These are phyloP conservation scores for Aphelenchoides avenae DNA, from an alignment of 1,140 invertebrate genomes.

Conservation along the genomic window DNA sequence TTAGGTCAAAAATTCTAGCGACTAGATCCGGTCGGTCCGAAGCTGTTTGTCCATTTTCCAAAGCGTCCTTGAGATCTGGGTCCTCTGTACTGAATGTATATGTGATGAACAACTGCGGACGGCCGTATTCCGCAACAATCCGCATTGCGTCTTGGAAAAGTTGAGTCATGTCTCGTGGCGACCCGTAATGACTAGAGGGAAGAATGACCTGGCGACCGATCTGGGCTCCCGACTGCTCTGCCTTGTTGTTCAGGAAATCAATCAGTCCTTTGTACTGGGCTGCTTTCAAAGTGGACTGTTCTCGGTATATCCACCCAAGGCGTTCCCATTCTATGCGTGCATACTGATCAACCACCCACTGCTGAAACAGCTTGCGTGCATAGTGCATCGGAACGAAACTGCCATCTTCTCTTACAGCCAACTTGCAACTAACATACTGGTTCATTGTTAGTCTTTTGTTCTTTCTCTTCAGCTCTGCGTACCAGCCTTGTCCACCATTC, in stretches of 20 bases:
- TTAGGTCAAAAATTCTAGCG: too few relatives aligned
- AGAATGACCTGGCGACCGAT: slow-evolving; percentile 3
- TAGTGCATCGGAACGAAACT: slow-evolving; percentile 2
- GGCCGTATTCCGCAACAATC: slow-evolving; percentile 8
- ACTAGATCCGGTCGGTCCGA: neutral
- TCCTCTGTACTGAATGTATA: too few relatives aligned
- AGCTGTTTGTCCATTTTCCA: neutral
- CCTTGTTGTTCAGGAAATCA: slow-evolving; percentile 11
- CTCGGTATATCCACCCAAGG: slow-evolving; percentile 4
- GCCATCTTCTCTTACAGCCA: slow-evolving; percentile 2
- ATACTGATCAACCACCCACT: slow-evolving; percentile 13
- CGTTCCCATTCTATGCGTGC: slow-evolving; percentile 10
- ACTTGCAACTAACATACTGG: slow-evolving; percentile 11
- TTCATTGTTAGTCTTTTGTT: slow-evolving; percentile 10
- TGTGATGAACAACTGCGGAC: slow-evolving; percentile 12
- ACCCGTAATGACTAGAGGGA: slow-evolving; percentile 5
- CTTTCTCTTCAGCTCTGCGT: slow-evolving; percentile 7
- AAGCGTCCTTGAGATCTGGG: slow-evolving; percentile 1
- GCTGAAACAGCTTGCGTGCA: slow-evolving; percentile 17
- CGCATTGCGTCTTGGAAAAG: slow-evolving; percentile 14
- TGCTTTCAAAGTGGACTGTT: slow-evolving; percentile 2
- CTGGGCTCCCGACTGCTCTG: neutral
- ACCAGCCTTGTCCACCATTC: slow-evolving; percentile 11
- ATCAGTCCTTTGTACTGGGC: neutral
- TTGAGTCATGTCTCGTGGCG: neutral